Percentiles rank a stretch among this genome's conserved stretches.
These are phyloP conservation scores for Mus spretus DNA, from an alignment of 2,797 vertebrate species.

Conservation along the genomic window DNA sequence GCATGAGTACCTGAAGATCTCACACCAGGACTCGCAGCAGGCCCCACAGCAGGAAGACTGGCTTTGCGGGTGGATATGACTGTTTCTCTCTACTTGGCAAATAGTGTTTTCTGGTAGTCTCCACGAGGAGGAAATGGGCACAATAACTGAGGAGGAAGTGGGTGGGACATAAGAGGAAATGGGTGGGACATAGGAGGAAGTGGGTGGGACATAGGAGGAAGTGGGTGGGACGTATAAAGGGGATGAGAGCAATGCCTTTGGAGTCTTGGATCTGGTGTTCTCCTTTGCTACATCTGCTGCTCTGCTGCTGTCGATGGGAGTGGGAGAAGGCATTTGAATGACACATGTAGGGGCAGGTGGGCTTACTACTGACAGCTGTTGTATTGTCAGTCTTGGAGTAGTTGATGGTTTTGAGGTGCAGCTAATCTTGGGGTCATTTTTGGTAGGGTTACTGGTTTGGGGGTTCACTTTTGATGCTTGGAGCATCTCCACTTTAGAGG, in stretches of 20 bases:
- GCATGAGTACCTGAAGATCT: background rate
- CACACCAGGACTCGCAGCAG: background rate
- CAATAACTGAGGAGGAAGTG: too few relatives aligned
- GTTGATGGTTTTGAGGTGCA: background rate
- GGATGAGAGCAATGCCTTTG: background rate
- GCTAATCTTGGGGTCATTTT: background rate
- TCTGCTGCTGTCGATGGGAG: background rate
- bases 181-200: too few relatives aligned
- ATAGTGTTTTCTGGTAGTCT: background rate
- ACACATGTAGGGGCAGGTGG: background rate
- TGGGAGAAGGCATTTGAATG: background rate
- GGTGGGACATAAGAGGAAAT: too few relatives aligned
- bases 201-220: too few relatives aligned
- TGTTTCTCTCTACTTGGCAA: fast-evolving
- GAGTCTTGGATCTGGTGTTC: background rate
- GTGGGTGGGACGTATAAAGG: fast-evolving
- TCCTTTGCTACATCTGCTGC: fast-evolving
- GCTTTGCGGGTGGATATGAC: fast-evolving
- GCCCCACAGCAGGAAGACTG: fast-evolving
- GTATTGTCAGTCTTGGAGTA: background rate
- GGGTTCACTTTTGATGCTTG: background rate
- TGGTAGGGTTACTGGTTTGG: background rate
- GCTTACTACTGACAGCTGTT: background rate
- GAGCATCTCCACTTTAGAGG: background rate
- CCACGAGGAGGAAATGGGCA: background rate